Base-by-base conservation (phyloP, 2,113 vertebrate genomes). In the Apeltes quadracus region DNA sequence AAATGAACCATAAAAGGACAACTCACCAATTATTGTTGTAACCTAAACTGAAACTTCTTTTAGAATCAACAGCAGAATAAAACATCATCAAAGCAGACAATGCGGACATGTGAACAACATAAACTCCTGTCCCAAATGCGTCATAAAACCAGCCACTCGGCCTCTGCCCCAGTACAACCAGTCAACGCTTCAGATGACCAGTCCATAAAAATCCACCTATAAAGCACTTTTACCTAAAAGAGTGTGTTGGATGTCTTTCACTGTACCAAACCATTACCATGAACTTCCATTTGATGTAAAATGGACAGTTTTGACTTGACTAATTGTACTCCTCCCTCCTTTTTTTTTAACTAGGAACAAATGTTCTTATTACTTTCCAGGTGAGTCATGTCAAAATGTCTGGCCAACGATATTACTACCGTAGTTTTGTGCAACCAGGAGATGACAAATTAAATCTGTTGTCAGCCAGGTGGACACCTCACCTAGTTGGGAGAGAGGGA, bases 401-500 rank as follows among this genome's bases (percentile, higher is more conserved):
- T 25, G 41, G n/a, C 27, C 39, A 66, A 34, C 67, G 34, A 78
- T 27, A 69, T 56, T 36, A 44, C 50, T 43, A 55, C 63, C 38
- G 51, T 32, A 62, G 61, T 46, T 59, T n/a, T 39, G 44, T 8
- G 38, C 80, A 87, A 79, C 68, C 44, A 69, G 70, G 68, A 64
- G 56, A 69, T 80, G 75, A 86, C 73, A 53, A 72, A 9, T 48
- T 65, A 58, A 69, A 67, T 48, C 4, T 44, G n/a, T 32, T 70
- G 29, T 61, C 74, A 80, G 48, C 75, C 74, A 84, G 76, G 74
- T 66, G 68, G 63, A 43, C 63, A 56, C 59, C 83, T 71, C 82
- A 83, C 75, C 82, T 87, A 81, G 61, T 79, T 82, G 76, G n/a
- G 43, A 84, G 44, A 57, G 46, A 56, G 56, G 36, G 54, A 63